phyloP scores from a whole-genome alignment of 2,888 invertebrate species.

The Electrophaes corylata region DNA sequence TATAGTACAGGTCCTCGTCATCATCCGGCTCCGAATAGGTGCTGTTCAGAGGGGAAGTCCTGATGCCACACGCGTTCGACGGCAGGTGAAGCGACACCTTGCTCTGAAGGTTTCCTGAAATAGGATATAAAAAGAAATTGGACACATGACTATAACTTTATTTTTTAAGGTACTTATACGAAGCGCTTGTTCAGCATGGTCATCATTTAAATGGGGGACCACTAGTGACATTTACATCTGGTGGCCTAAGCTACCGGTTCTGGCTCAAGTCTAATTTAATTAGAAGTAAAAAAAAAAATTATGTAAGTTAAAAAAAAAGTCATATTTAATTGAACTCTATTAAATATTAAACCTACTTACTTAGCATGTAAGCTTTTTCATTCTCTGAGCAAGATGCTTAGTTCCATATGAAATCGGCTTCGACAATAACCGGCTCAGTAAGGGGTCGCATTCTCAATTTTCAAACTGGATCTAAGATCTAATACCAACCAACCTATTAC shows the following conservation, averaged over 20 bases:
- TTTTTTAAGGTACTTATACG: no score
- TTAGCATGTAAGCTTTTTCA: neutral
- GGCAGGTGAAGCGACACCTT: slow-evolving; percentile 81
- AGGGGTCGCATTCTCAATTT: slow-evolving; percentile 18
- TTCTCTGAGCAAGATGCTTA: neutral
- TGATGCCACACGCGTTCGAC: slow-evolving; percentile 88
- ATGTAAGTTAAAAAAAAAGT: no score
- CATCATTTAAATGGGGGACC: no score
- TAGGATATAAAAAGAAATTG: no score
- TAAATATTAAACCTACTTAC: no score
- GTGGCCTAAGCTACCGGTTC: no score
- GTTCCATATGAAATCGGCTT: neutral
- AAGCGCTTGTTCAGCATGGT: no score
- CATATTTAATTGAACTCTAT: no score
- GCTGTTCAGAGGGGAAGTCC: slow-evolving; percentile 79
- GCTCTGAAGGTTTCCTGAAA: slow-evolving; percentile 72
- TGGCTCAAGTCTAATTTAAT: no score
- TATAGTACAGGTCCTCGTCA: slow-evolving; percentile 84
- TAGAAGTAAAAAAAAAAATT: no score
- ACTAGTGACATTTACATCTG: no score
- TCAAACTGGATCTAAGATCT: slow-evolving; percentile 21
- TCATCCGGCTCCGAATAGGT: slow-evolving; percentile 66
- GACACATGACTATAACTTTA: no score
- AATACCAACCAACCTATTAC: slow-evolving; percentile 4
- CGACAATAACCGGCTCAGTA: neutral